Evolutionary conservation across 1,140 invertebrate species (phyloP), one percentile per base, ranked within the genome.

Genomic region (Plutomurus gul): DNA sequence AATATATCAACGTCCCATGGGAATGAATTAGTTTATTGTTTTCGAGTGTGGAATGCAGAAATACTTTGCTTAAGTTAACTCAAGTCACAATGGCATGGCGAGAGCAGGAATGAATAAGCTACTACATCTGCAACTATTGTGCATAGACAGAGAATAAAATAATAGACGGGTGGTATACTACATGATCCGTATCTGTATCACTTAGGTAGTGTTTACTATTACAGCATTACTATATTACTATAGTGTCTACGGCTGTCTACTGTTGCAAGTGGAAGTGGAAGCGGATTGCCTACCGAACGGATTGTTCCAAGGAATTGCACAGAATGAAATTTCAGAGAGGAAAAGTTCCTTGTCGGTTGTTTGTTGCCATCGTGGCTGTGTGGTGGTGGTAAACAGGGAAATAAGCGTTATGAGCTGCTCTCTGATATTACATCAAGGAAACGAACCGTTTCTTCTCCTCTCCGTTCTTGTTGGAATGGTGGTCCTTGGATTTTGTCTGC

Each of bases 11-110:
- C 25, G 47, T 51, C 47, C 47, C 47, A 51, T 11, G 47, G 47
- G 47, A 51, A 51, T 51, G 47, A 51, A 51, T 51, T 51, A 51
- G 47, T 51, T 51, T 51, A 51, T 51, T 51, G 47, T 51, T 51
- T 51, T 51, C 47, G 47, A 22, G 47, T 51, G 10, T 51, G 47
- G 47, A 51, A 51, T 51, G 47, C 20, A 51, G 47, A 25, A 51
- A 51, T 51, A 51, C 47, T 51, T 51, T 51, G 47, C 47, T 51
- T 51, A 51, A 51, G 20, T 51, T 51, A 51, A 51, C 47, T 51
- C 18, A 20, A 51, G 47, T 51, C 47, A 51, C 18, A 51, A 51
- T 25, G 47, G 18, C 20, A 51, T 51, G 47, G 18, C 25, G 25
- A 51, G 47, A 22, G 20, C 20, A 22, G 47, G 47, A 25, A 25